A percentile compares a stretch with the other conserved stretches of the same genome.
These are phyloP conservation scores for Gryllus longicercus DNA, from an alignment of 2,888 invertebrate species.

Conservation along the genomic window DNA sequence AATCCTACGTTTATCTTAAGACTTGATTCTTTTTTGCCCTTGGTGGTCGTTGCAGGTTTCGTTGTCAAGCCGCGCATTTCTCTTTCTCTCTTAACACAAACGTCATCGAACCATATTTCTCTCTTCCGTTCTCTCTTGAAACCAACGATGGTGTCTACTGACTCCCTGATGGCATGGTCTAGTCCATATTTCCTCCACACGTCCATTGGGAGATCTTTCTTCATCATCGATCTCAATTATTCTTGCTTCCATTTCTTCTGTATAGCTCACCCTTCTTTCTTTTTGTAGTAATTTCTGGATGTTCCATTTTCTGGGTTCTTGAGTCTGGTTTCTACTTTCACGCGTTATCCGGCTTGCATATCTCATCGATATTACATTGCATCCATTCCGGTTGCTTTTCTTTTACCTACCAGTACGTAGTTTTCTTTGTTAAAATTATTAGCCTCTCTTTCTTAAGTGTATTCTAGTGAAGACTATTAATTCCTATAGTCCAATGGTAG, in stretches of 20 bases:
- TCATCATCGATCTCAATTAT: background rate
- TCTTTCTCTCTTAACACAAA: background rate
- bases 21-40: background rate
- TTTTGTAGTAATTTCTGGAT: background rate
- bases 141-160: too few relatives aligned
- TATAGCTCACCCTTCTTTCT: background rate
- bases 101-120: background rate
- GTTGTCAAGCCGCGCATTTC: background rate
- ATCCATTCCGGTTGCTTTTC: background rate
- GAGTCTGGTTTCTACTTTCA: background rate
- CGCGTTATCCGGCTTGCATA: background rate
- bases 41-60: background rate
- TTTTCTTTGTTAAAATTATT: conserved; percentile 22
- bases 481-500: background rate
- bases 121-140: too few relatives aligned
- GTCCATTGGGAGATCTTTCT: background rate
- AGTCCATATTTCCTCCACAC: too few relatives aligned
- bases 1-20: background rate
- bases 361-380: background rate
- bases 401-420: conserved; percentile 29
- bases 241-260: background rate
- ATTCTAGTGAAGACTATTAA: conserved; percentile 2
- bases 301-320: background rate
- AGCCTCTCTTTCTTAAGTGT: background rate
- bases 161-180: too few relatives aligned